Percentiles rank a stretch among this genome's conserved stretches.
Conservation (phyloP, 2,113 vertebrate genomes). For the Ceratotherium simum region DNA sequence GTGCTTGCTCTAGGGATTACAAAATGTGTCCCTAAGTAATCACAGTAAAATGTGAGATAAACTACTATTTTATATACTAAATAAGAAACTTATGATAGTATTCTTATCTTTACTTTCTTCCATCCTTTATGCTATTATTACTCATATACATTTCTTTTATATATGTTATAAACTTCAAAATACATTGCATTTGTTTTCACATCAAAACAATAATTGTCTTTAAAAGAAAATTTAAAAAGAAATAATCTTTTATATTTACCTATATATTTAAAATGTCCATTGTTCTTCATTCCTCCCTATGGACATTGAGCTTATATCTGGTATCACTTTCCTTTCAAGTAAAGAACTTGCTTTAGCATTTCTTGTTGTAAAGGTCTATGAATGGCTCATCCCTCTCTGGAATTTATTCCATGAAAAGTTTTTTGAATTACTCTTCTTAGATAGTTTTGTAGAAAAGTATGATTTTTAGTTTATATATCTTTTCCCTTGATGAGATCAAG, state of each 20-base stretch:
- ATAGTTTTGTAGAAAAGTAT: background rate
- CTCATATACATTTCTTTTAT: background rate
- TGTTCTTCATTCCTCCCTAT: background rate
- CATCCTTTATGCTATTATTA: background rate
- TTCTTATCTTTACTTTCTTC: background rate
- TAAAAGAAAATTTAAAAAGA: slow-evolving; percentile 3
- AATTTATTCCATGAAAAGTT: background rate
- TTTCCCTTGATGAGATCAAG: background rate
- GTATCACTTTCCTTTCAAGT: background rate
- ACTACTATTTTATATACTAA: background rate
- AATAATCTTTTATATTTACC: background rate
- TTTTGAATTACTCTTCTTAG: background rate
- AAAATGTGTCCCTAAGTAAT: background rate
- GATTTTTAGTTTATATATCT: background rate
- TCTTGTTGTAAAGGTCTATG: background rate
- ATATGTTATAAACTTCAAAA: background rate
- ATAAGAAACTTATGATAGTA: background rate
- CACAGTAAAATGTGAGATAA: background rate
- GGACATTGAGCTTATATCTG: background rate
- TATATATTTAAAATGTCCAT: background rate
- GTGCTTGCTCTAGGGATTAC: background rate
- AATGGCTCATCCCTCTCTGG: background rate
- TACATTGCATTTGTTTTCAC: background rate
- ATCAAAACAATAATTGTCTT: background rate
- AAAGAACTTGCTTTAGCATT: background rate